Base-by-base conservation (phyloP, 2,888 invertebrate genomes). In the Rhogogaster chlorosoma region DNA sequence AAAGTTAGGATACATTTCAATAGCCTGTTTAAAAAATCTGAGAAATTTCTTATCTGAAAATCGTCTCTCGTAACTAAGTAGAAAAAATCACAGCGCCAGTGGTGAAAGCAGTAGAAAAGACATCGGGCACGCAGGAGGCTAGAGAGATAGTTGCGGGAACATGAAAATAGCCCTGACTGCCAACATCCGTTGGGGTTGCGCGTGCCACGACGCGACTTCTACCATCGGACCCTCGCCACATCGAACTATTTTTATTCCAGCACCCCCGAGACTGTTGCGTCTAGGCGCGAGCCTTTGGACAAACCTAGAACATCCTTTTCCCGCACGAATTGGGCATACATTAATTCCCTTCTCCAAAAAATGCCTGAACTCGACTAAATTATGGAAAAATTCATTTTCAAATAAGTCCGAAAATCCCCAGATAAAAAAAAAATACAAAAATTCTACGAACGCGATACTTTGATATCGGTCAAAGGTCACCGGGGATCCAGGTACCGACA, bases 241-340 rank as follows among this genome's bases (percentile, higher is more conserved):
- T 42, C 67, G 85, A 86, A 88, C 90, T 90, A 90, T 90, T 90
- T 90, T 89, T 88, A 88, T 89, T 88, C 85, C 87, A 71, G 85
- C 88, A 88, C 85, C 85, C 84, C 85, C 83, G 73, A 85, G 83
- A 49, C 83, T 83, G 85, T 85, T 85, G 85, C 82, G 83, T 85
- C 85, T 84, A 82, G 84, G 57, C 80, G 22, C 80, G 61, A 61
- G 80, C 80, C 83, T 36, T 64, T 49, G 67, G 83, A 67, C 83
- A 22, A 29, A 18, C 57, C 29, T 22, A 70, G 49, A 64, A 22
- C 45, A 83, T 83, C 83, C 83, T 67, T 83, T 83, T 45, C 45
- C 12, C 67, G 6, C 22, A 36, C 10, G 38, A 9, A 36, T 42
- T 18, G 22, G 71, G 18, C 42, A 12, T 12, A 7, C 22, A 22